Evolutionary conservation across 2,113 vertebrate genomes (phyloP).

Genomic region (Riparia riparia): DNA sequence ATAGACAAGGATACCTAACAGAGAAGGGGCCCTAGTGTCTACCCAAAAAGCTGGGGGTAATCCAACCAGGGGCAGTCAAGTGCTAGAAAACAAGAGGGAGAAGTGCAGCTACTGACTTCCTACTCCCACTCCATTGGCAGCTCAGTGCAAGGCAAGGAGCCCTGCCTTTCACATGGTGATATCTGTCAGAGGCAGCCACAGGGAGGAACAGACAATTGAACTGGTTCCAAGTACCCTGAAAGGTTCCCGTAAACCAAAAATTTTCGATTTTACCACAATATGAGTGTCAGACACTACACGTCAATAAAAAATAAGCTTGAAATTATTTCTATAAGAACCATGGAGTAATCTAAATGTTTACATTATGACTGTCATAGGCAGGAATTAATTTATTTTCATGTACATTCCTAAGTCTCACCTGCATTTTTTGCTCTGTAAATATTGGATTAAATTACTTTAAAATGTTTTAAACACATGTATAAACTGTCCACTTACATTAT

Average conservation of each 20-base stretch:
- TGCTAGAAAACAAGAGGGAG: neutral
- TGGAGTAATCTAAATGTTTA: neutral
- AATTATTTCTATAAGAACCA: neutral
- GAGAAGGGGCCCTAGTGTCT: neutral
- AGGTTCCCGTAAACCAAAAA: neutral
- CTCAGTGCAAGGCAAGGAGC: neutral
- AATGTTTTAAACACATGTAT: neutral
- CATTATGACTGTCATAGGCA: neutral
- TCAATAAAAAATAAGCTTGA: neutral
- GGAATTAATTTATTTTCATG: neutral
- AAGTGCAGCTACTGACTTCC: neutral
- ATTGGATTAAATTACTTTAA: slow-evolving; percentile 6
- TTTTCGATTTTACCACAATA: neutral
- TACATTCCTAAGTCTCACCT: neutral
- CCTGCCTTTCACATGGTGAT: neutral
- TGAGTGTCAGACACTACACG: neutral
- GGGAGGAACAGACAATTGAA: neutral
- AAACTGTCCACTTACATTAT: slow-evolving; percentile 9
- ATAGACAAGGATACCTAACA: neutral
- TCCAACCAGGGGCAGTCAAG: neutral
- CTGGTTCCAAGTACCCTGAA: neutral
- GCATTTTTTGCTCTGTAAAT: slow-evolving; percentile 30
- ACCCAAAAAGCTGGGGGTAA: neutral
- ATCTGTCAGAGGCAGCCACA: neutral
- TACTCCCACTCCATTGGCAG: neutral